phyloP scores from a whole-genome alignment of 2,888 invertebrate species.

The Carpatolechia fugitivella region DNA sequence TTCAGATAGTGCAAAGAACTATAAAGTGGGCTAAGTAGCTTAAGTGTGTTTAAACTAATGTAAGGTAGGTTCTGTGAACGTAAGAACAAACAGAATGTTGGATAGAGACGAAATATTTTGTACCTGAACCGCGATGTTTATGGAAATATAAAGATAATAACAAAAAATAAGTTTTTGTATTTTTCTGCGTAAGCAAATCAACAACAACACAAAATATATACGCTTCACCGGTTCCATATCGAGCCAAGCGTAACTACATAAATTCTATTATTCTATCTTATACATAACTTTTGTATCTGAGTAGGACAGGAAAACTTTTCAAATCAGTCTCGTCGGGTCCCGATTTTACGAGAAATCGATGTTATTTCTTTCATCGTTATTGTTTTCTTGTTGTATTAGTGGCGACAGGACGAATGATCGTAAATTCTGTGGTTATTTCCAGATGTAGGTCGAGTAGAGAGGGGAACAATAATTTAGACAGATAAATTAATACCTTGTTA shows the following conservation, averaged over 20 bases:
- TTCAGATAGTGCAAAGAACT: no score
- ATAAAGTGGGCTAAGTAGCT: no score
- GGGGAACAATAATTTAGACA: no score
- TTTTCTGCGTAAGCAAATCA: background rate
- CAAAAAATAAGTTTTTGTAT: background rate
- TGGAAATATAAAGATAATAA: no score
- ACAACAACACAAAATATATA: background rate
- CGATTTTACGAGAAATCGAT: constrained; percentile 30
- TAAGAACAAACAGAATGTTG: no score
- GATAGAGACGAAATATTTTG: no score
- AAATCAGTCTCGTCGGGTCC: constrained; percentile 36
- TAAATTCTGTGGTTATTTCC: constrained; percentile 1
- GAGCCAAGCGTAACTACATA: constrained; percentile 4
- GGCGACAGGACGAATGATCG: background rate
- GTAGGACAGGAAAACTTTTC: constrained; percentile 28
- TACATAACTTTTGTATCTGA: constrained; percentile 13
- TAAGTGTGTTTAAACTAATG: no score
- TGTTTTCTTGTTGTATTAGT: constrained; percentile 9
- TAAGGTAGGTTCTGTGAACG: no score
- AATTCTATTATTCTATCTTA: background rate
- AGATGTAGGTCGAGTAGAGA: background rate
- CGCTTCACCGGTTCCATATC: background rate
- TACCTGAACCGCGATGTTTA: no score
- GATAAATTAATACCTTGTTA: no score
- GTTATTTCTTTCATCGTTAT: constrained; percentile 26